Conservation (phyloP, 2,888 invertebrate species). For the Xestia rhomboidea region DNA sequence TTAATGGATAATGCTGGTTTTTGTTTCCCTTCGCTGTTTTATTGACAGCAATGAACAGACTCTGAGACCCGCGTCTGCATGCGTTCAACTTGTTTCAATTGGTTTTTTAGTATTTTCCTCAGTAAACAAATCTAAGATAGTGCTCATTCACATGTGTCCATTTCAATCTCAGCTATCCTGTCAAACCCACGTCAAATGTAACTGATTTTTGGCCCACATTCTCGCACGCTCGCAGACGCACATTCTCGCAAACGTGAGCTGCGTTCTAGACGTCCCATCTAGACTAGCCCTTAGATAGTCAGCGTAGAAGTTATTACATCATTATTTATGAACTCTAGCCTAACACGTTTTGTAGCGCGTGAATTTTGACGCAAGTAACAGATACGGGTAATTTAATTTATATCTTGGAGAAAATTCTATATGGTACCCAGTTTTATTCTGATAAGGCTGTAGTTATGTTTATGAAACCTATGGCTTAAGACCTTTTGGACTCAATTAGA, state of each 20-base stretch:
- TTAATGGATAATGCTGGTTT: background rate
- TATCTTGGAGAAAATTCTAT: background rate
- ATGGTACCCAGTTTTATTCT: background rate
- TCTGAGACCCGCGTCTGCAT: background rate
- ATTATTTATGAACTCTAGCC: conserved; percentile 30
- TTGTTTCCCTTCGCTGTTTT: background rate
- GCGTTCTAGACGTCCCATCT: background rate
- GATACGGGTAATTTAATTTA: background rate
- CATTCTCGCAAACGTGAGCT: background rate
- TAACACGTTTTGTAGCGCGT: conserved; percentile 26
- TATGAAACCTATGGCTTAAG: background rate
- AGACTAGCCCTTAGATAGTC: background rate
- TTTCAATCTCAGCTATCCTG: conserved; percentile 15
- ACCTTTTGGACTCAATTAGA: background rate
- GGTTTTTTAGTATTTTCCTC: background rate
- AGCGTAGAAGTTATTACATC: conserved; percentile 8
- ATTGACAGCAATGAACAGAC: background rate
- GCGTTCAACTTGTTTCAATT: background rate
- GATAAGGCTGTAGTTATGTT: conserved; percentile 8
- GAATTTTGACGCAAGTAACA: conserved; percentile 21
- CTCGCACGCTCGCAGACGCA: background rate
- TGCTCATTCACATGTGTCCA: background rate
- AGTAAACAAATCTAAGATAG: background rate
- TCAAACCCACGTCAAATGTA: conserved; percentile 37
- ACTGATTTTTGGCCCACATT: conserved; percentile 22